Percentiles rank a stretch among this genome's conserved stretches.
Evolutionary conservation across 2,888 invertebrate genomes (phyloP).

Genomic region (Dione vanillae): DNA sequence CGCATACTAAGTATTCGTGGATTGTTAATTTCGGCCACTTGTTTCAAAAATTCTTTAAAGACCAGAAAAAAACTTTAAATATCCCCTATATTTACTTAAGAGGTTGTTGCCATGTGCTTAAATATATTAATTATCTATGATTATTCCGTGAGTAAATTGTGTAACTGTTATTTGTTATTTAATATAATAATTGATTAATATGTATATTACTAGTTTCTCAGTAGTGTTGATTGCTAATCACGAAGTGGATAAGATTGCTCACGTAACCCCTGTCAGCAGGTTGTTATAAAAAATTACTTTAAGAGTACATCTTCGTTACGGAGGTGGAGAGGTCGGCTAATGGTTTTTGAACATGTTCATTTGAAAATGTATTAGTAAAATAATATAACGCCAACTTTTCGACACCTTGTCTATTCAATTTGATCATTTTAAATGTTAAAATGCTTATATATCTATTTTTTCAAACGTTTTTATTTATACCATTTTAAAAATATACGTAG

Average conservation of each 20-base stretch:
- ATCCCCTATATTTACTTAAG: not conserved
- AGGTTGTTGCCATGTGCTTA: constrained; percentile 11
- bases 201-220: constrained; percentile 74
- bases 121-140: constrained; percentile 2
- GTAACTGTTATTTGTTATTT: constrained; percentile 28
- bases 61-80: constrained; percentile 14
- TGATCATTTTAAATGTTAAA: not conserved
- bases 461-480: not conserved
- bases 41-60: constrained; percentile 19
- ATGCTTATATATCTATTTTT: not conserved
- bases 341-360: constrained; percentile 48
- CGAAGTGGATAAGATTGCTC: constrained; percentile 53
- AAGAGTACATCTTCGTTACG: constrained; percentile 45
- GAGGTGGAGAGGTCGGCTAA: constrained; percentile 56
- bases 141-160: not conserved
- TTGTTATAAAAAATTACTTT: constrained; percentile 43
- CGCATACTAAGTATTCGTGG: constrained; percentile 17
- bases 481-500: not conserved
- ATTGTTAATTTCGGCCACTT: constrained; percentile 24
- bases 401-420: not conserved
- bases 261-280: constrained; percentile 63
- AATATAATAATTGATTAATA: constrained; percentile 51
- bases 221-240: constrained; percentile 63
- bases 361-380: constrained; percentile 38
- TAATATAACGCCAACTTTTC: not conserved